Conservation (phyloP, 1,140 invertebrate genomes). For the Oscheius sp. region DNA sequence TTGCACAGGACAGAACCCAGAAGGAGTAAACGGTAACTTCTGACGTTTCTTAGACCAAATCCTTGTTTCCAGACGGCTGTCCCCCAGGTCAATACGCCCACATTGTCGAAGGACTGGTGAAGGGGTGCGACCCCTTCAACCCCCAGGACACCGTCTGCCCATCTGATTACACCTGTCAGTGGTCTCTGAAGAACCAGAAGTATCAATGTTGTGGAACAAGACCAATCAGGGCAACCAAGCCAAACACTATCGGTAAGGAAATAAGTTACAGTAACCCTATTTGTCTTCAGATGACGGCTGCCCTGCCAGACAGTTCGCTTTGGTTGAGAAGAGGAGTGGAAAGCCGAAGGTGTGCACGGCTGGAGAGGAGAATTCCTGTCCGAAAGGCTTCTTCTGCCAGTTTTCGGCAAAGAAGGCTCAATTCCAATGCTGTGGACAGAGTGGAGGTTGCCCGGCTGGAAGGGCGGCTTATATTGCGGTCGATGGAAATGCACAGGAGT, state of each 20-base stretch:
- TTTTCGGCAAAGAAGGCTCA: conserved; percentile 26
- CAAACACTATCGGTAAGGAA: conserved; percentile 16
- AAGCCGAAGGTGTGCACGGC: conserved; percentile 29
- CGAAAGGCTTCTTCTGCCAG: conserved; percentile 38
- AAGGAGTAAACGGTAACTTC: conserved; percentile 10
- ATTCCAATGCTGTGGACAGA: conserved; percentile 40
- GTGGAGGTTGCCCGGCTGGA: conserved; percentile 28
- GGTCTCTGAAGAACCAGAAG: conserved; percentile 32
- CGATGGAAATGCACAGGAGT: conserved; percentile 34
- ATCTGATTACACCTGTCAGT: conserved; percentile 37
- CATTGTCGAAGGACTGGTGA: conserved; percentile 20
- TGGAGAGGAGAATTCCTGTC: conserved; percentile 33
- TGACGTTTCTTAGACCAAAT: conserved; percentile 9
- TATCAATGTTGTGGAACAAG: conserved; percentile 40
- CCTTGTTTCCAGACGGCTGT: conserved; percentile 25
- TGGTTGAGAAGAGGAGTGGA: conserved; percentile 20
- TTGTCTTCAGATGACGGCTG: conserved; percentile 24
- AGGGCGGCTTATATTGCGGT: conserved; percentile 37
- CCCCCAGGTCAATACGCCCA: conserved; percentile 31
- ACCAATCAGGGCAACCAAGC: conserved; percentile 23
- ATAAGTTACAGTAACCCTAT: neutral
- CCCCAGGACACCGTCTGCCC: conserved; percentile 20
- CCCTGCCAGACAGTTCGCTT: conserved; percentile 25
- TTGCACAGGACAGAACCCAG: conserved; percentile 15
- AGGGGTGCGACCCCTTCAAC: conserved; percentile 31